Evolutionary conservation across 2,888 invertebrate genomes (phyloP), one percentile per base, ranked within the genome.

Genomic region (Coleophora deauratella): DNA sequence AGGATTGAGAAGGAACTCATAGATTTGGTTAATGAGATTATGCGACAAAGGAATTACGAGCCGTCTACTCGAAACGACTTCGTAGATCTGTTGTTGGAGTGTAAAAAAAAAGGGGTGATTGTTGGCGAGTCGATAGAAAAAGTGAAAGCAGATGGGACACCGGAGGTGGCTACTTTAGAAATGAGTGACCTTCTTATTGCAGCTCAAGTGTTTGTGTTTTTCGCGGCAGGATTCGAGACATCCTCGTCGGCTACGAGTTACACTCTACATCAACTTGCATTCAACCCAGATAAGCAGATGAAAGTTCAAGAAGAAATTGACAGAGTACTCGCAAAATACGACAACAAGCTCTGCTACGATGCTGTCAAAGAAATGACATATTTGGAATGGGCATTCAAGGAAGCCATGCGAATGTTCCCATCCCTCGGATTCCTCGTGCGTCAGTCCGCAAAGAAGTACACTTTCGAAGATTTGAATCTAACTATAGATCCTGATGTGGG

Each of bases 401-500:
- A 56, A 41, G 50, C 46, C 6, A 42, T 56, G 45, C 41, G 57
- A 9, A 43, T 51, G 13, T 51, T 55, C 14, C 55, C 56, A 2
- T 48, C 57, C 4, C 42, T 53, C 1, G 58, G 56, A 4, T 46
- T 43, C 37, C 35, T 57, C 34, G 40, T 46, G 6, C 45, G 55
- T 14, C 41, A 50, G 14, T 51, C 51, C 35, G 51, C 49, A 2
- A 41, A 43, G 2, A 42, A 47, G 9, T 57, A 57, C 30, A 54
- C 46, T 2, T 43, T 58, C 33, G 47, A 48, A 2, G 53, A 49
- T 4, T 27, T 51, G 2, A 35, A 52, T 15, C 11, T 59, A 9
- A 52, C 62, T 2, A 62, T 75, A 30, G 73, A 72, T 42, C 45
- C 57, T 11, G 55, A 52, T 1, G 53, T 57, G 2, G 42, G 46